phyloP scores from a whole-genome alignment of 2,113 vertebrate genomes.

The Amphiprion ocellaris region DNA sequence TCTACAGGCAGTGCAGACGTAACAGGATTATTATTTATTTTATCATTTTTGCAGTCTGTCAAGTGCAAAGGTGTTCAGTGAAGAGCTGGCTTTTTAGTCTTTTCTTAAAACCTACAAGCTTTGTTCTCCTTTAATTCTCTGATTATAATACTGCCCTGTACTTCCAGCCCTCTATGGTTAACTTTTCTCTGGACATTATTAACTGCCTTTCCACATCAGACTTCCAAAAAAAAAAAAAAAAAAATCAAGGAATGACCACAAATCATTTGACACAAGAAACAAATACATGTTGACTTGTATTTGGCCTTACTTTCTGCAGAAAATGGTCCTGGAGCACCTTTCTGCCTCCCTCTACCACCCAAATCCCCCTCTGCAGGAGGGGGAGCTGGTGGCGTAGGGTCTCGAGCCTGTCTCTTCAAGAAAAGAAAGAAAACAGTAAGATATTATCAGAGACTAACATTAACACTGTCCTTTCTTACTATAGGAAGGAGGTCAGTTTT shows the following conservation, averaged over 20 bases:
- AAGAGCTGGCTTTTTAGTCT: too few species aligned
- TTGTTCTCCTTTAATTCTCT: too few species aligned
- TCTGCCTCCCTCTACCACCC: slow-evolving; percentile 85
- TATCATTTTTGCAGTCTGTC: too few species aligned
- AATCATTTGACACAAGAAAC: not conserved
- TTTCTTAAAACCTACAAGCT: too few species aligned
- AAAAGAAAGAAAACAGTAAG: not conserved
- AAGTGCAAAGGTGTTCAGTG: too few species aligned
- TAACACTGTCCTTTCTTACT: not conserved
- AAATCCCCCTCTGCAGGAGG: slow-evolving; percentile 67
- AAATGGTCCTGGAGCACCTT: slow-evolving; percentile 39
- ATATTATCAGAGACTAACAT: too few species aligned
- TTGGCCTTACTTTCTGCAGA: slow-evolving; percentile 78
- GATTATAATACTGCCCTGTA: too few species aligned
- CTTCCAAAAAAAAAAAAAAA: too few species aligned
- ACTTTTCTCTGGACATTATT: too few species aligned
- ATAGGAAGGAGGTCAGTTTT: not conserved
- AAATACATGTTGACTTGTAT: not conserved
- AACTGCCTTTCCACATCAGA: not conserved
- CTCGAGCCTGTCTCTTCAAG: slow-evolving; percentile 30
- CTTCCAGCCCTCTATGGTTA: too few species aligned
- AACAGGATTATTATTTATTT: too few species aligned
- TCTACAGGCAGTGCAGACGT: too few species aligned
- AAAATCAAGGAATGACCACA: not conserved
- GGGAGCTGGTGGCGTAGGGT: slow-evolving; percentile 19